Evolutionary conservation across 2,888 invertebrate species (phyloP).

Genomic region (Linnaemya vulpina): DNA sequence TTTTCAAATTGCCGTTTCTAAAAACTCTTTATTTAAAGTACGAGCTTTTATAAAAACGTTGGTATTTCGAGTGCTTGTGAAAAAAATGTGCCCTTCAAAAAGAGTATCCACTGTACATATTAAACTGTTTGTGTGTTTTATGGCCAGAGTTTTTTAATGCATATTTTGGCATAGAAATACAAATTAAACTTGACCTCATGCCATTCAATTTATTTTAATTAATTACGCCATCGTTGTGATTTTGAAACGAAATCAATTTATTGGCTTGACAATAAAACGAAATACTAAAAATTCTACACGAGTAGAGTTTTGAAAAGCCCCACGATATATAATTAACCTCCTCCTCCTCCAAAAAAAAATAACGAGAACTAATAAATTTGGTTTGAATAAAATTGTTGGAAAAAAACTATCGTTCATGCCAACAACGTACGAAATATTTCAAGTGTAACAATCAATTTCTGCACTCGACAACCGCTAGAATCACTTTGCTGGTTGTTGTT

Average conservation of each 20-base stretch:
- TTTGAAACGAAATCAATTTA: background rate
- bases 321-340: background rate
- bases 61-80: too few species aligned
- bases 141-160: background rate
- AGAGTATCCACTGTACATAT: too few species aligned
- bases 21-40: too few species aligned
- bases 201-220: background rate
- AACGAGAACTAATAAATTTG: background rate
- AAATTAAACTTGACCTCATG: conserved; percentile 22
- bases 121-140: too few species aligned
- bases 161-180: background rate
- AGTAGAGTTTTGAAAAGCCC: conserved; percentile 16
- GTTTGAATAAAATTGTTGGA: background rate
- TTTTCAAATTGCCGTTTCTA: too few species aligned
- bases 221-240: conserved; percentile 5
- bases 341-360: background rate
- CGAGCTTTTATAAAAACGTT: too few species aligned
- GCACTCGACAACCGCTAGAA: background rate
- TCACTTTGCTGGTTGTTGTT: background rate
- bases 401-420: background rate
- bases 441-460: background rate
- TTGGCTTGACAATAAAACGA: background rate
- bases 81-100: too few species aligned
- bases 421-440: background rate
- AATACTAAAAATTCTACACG: conserved; percentile 13